Percentiles rank a stretch among this genome's conserved stretches.
phyloP scores from a whole-genome alignment of 2,888 invertebrate genomes.

The Caenorhabditis drosophilae region DNA sequence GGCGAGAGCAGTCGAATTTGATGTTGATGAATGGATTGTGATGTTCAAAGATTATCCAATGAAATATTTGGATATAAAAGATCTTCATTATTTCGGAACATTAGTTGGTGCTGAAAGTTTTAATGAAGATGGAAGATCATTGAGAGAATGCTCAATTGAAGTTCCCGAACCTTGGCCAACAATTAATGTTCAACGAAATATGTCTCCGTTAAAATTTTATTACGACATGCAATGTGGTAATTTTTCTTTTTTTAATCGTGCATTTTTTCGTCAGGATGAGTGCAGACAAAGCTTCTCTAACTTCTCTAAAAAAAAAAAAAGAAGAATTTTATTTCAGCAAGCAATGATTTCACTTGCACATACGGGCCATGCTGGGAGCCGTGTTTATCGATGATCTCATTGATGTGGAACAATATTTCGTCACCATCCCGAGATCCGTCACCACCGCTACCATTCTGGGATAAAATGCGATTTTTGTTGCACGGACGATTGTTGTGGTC shows the following conservation, averaged over 20 bases:
- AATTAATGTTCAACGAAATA: slow-evolving; percentile 81
- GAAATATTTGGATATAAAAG: slow-evolving; percentile 80
- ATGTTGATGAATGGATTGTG: slow-evolving; percentile 85
- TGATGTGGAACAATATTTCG: slow-evolving; percentile 70
- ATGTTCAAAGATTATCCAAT: slow-evolving; percentile 91
- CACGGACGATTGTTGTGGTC: slow-evolving; percentile 90
- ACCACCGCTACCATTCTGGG: slow-evolving; percentile 93
- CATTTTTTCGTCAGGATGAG: too few relatives aligned
- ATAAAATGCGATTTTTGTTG: slow-evolving; percentile 83
- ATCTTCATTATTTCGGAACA: slow-evolving; percentile 86
- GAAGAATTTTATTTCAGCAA: too few relatives aligned
- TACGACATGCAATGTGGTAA: slow-evolving; percentile 95
- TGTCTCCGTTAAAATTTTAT: slow-evolving; percentile 94
- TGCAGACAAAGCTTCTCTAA: too few relatives aligned
- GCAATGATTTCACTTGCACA: slow-evolving; percentile 80
- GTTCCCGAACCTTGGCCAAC: slow-evolving; percentile 85
- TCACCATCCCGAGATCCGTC: slow-evolving; percentile 85
- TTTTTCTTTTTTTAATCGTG: too few relatives aligned
- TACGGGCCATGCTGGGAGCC: slow-evolving; percentile 99
- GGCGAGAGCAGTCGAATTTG: slow-evolving; percentile 85
- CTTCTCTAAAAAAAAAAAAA: too few relatives aligned
- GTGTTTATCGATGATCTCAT: slow-evolving; percentile 77
- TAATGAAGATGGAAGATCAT: slow-evolving; percentile 48
- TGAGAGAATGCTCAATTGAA: slow-evolving; percentile 73
- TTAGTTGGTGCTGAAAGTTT: slow-evolving; percentile 83